Base-by-base conservation (phyloP, 1,140 invertebrate species). In the Leptopilina clavipes region DNA sequence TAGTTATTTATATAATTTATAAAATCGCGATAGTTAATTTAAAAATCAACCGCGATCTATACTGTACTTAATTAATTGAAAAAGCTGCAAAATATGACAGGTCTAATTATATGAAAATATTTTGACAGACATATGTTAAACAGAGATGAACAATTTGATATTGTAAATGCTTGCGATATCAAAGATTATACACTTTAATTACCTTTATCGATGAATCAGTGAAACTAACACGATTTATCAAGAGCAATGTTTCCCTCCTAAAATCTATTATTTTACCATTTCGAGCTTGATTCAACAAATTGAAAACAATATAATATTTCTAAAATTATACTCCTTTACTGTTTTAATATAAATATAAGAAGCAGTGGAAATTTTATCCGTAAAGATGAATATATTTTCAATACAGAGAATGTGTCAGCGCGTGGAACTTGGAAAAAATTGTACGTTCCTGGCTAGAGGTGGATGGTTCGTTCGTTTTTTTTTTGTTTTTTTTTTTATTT, bases 101-200 rank as follows among this genome's bases (percentile, higher is more conserved):
- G 3, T 19, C 8, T 14, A 59, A 59, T 59, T 59, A 19, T 11
- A 19, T n/a, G n/a, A 59, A 9, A 59, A 9, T 0, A 59, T 10
- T 59, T 19, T 59, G 54, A 59, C 54, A 59, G 25, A 59, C 22
- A 59, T 25, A 10, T 59, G 18, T 14, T 59, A 31, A 31, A 59
- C 18, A n/a, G n/a, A 59, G 56, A 59, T 59, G 2, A 5, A 19
- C 56, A 19, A 59, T 22, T 59, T 59, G 22, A 59, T 59, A 11
- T 25, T 19, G 56, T 25, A 59, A 59, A 59, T 31, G 71, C 65
- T 14, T 43, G n/a, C 18, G 22, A 31, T 65, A 44, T 37, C 31
- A 73, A 84, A 82, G 77, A 80, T 81, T n/a, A n/a, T 77, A 78
- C 75, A 75, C 75, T 83, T 83, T 84, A 83, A 85, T 85, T 82